Conservation (phyloP, 1,140 invertebrate genomes). For the Linepithema humile region DNA sequence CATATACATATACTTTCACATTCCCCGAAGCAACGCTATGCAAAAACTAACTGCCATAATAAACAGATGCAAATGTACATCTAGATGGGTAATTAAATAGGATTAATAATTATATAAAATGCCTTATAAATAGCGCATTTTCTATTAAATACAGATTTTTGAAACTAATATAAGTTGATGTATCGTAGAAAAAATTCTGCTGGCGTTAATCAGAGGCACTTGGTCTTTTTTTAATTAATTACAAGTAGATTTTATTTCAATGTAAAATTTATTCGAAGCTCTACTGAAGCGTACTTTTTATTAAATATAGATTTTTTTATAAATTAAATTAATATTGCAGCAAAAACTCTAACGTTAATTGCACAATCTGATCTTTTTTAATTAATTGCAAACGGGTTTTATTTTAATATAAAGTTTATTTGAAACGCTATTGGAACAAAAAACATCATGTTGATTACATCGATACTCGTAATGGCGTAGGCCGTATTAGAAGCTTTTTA, state of each 20-base stretch:
- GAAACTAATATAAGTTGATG: background rate
- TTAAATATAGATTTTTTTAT: too few relatives aligned
- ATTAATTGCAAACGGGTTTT: too few relatives aligned
- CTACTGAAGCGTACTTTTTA: too few relatives aligned
- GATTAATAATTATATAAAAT: background rate
- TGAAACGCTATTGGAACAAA: background rate
- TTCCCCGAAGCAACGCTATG: background rate
- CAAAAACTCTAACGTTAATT: too few relatives aligned
- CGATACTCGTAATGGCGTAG: constrained; percentile 22
- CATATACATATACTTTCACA: background rate
- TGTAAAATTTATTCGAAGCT: too few relatives aligned
- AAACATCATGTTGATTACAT: constrained; percentile 19
- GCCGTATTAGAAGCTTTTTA: constrained; percentile 29
- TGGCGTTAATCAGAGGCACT: background rate
- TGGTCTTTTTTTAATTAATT: background rate
- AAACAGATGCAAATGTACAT: background rate
- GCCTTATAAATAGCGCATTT: background rate
- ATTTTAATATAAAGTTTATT: background rate
- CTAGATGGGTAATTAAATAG: too few relatives aligned
- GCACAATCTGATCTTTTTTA: too few relatives aligned
- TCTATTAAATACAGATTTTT: background rate
- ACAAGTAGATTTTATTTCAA: too few relatives aligned
- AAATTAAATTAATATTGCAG: too few relatives aligned
- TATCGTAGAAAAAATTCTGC: background rate
- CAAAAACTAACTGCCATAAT: background rate